Evolutionary conservation across 2,797 vertebrate genomes (phyloP), one percentile per base, ranked within the genome.

Genomic region (Chaunax sp.): DNA sequence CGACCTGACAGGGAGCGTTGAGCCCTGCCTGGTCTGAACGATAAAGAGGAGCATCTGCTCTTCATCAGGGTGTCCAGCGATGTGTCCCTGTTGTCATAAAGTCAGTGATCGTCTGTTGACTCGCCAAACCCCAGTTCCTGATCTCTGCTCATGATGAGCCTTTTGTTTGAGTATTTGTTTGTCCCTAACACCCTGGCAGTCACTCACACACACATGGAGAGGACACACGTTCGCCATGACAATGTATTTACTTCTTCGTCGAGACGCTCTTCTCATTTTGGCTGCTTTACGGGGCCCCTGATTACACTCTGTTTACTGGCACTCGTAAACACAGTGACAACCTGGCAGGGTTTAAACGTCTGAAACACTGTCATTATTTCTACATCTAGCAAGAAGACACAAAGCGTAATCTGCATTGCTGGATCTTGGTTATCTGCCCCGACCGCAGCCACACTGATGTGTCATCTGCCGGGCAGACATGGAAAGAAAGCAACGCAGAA

Each of bases 221-320:
- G 25, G 62, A 80, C 44, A 20, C 64, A 68, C 62, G 66, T 64
- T 83, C 15, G 38, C 72, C 83, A 75, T 87, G 81, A 87, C 86
- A 79, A 64, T 52, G 4, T 86, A 86, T 89, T 92, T 90, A 89
- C 85, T 82, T 77, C 78, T 75, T 45, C 7, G 78, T 72, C 59
- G 62, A 85, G 78, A 80, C 75, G 46, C 71, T 75, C 67, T 56
- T 66, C 73, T 83, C 66, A 74, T 84, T 89, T 81, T 73, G 86
- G 82, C 84, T 82, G 84, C 86, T 87, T 88, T 85, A 82, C 40
- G 54, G 71, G 70, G 68, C 73, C 77, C 75, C 78, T 92, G 90
- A 92, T 94, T 92, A 89, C 87, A 43, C 64, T 74, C 66, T 92
- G 90, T 93, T 92, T 93, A 91, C 88, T 84, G 82, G 81, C 69